These are phyloP conservation scores for Microcebus jonahi DNA, from an alignment of 2,113 vertebrate species.

Conservation along the genomic window DNA sequence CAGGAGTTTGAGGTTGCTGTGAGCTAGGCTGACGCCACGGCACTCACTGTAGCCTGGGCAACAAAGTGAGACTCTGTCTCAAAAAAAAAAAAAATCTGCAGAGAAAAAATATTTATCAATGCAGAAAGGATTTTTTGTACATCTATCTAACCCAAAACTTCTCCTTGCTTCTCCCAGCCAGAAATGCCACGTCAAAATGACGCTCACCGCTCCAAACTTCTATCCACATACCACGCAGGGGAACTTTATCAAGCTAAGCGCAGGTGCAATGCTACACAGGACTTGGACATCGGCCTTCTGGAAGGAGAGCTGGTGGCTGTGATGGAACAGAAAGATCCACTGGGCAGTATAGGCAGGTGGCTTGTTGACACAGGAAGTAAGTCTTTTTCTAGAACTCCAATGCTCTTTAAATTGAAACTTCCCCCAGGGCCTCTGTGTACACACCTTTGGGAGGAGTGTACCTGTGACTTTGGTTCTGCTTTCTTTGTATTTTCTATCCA, in stretches of 20 bases:
- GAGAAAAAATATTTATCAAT: not conserved
- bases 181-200: conserved; percentile 92
- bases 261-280: conserved; percentile 96
- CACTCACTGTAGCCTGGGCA: too few relatives aligned
- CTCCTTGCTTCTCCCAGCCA: conserved; percentile 77
- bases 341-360: conserved; percentile 95
- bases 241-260: conserved; percentile 93
- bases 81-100: not conserved
- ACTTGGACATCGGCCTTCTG: conserved; percentile 92
- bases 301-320: conserved; percentile 96
- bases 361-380: conserved; percentile 95
- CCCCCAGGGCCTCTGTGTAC: not conserved
- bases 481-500: conserved; percentile 76
- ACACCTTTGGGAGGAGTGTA: not conserved
- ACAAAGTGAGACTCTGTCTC: too few relatives aligned
- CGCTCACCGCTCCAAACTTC: conserved; percentile 87
- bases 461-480: conserved; percentile 29
- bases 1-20: too few relatives aligned
- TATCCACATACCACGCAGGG: conserved; percentile 85
- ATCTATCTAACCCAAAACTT: not conserved
- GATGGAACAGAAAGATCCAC: conserved; percentile 92
- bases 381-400: conserved; percentile 69
- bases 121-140: not conserved
- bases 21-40: too few relatives aligned
- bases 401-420: not conserved